A percentile compares a stretch with the other conserved stretches of the same genome.
These are phyloP conservation scores for Lamellibrachia columna DNA, from an alignment of 2,888 invertebrate species.

Conservation along the genomic window DNA sequence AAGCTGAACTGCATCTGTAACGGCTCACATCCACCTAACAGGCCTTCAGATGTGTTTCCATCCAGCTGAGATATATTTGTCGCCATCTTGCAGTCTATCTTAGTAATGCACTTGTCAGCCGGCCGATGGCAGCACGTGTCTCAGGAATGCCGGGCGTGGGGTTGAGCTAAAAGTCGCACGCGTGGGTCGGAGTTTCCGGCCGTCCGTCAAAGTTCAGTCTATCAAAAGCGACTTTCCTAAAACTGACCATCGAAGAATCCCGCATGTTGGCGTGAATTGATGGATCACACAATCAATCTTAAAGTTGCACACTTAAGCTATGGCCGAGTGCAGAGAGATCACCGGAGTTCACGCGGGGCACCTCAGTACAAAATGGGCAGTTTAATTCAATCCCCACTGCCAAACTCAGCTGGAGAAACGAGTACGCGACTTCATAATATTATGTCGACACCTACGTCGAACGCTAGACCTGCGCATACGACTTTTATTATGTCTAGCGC, in stretches of 20 bases:
- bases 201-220: background rate
- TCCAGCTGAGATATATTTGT: background rate
- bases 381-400: no score
- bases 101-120: background rate
- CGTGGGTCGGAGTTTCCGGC: background rate
- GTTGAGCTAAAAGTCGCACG: background rate
- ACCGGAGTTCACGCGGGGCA: background rate
- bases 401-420: no score
- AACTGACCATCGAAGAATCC: background rate
- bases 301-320: no score
- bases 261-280: background rate
- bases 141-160: background rate
- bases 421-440: no score
- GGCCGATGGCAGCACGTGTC: background rate
- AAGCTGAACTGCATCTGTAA: background rate
- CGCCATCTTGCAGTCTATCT: background rate
- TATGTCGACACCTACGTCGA: no score
- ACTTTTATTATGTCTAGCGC: no score
- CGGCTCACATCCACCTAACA: background rate
- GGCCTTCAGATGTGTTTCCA: background rate
- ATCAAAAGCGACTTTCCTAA: background rate
- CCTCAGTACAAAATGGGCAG: no score
- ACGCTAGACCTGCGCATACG: no score
- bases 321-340: background rate
- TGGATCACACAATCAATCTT: background rate